These are phyloP conservation scores for Coturnix japonica DNA, from an alignment of 2,113 vertebrate species.

Conservation along the genomic window DNA sequence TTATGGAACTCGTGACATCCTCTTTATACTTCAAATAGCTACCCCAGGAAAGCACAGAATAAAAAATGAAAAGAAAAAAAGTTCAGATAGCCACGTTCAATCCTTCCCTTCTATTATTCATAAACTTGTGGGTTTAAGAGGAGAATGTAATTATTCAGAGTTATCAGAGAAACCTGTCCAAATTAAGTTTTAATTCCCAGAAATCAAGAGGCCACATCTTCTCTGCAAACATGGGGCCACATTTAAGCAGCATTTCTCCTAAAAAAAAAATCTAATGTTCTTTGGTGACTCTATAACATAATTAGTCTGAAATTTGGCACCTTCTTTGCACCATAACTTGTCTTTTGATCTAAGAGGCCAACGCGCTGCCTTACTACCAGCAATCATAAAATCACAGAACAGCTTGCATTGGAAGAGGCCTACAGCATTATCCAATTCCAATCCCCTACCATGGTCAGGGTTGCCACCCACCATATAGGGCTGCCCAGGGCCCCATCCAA, in stretches of 20 bases:
- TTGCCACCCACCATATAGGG: no score
- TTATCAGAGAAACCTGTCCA: conserved; percentile 20
- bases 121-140: not conserved
- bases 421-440: not conserved
- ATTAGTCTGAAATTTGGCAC: not conserved
- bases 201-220: not conserved
- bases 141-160: not conserved
- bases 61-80: not conserved
- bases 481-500: not conserved
- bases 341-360: not conserved
- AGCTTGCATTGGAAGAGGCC: not conserved
- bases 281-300: not conserved
- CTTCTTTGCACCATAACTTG: not conserved
- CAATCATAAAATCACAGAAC: not conserved
- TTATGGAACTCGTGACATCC: not conserved
- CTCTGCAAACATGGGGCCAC: not conserved
- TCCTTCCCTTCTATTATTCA: conserved; percentile 18
- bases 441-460: not conserved
- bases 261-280: not conserved
- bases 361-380: not conserved
- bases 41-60: not conserved
- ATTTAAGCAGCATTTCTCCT: not conserved
- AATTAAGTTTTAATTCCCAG: conserved; percentile 34
- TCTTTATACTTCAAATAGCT: not conserved
- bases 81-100: not conserved